Percentiles rank a stretch among this genome's conserved stretches.
Evolutionary conservation across 1,140 invertebrate genomes (phyloP).

Genomic region (Ectropis grisescens): DNA sequence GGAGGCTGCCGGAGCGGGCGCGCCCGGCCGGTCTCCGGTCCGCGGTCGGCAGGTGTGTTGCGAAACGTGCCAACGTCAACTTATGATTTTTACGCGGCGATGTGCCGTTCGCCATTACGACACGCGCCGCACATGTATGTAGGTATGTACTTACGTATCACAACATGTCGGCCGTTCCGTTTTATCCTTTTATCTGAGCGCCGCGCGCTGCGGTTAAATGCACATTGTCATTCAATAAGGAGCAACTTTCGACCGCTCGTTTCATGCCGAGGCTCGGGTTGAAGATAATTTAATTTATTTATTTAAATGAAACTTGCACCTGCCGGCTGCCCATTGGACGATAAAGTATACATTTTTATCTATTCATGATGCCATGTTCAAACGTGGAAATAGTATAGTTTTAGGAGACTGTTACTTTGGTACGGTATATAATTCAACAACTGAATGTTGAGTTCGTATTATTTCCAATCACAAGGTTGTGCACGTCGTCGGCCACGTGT

Average conservation of each 20-base stretch:
- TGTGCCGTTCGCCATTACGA: conserved; percentile 40
- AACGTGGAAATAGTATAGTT: neutral
- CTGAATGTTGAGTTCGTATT: neutral
- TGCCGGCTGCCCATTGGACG: neutral
- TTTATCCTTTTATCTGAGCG: conserved; percentile 12
- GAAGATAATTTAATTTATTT: too few species aligned
- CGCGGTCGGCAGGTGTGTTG: conserved; percentile 35
- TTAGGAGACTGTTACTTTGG: neutral
- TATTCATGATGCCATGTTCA: neutral
- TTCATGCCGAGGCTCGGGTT: neutral
- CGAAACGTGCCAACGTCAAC: conserved; percentile 36
- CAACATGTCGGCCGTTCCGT: conserved; percentile 24
- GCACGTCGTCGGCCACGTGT: too few species aligned
- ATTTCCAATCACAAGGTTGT: too few species aligned
- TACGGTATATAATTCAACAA: neutral
- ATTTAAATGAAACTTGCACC: too few species aligned
- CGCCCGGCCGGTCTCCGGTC: conserved; percentile 2
- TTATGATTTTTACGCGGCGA: conserved; percentile 45
- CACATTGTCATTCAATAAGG: conserved; percentile 10
- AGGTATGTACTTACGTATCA: conserved; percentile 16
- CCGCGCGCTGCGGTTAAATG: conserved; percentile 3
- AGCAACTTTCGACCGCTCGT: neutral
- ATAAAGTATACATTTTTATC: neutral
- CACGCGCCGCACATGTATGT: conserved; percentile 16
- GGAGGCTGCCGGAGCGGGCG: neutral